Base-by-base conservation (phyloP, 2,888 invertebrate species). In the Cyrtodaria siliqua region DNA sequence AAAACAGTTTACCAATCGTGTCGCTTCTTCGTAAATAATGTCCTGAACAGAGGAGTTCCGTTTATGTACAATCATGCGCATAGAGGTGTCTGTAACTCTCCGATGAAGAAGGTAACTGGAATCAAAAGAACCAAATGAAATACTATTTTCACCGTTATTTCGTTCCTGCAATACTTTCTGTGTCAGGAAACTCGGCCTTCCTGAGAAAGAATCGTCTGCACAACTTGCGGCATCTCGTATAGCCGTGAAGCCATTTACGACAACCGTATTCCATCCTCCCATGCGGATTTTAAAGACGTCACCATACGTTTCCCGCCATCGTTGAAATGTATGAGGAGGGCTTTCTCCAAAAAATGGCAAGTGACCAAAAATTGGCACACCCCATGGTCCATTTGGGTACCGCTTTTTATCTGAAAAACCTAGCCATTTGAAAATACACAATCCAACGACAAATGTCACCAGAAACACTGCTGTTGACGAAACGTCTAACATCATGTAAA, bases 301-400 rank as follows among this genome's bases (percentile, higher is more conserved):
- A 12, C 86, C 86, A 61, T 82, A 84, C 9, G 26, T 62, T 9
- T 73, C 60, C 4, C 82, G 61, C 69, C 80, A 69, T 44, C 53
- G 60, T 12, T 20, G 40, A 47, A 83, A 77, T 18, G 78, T 83
- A 38, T 50, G n/a, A 12, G 70, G 67, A 9, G 84, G 84, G 2
- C 69, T 18, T 14, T 49, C 49, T 3, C 77, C 79, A 12, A 86
- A 66, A 8, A 81, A 71, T 14, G 81, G 83, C 29, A 86, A 66
- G 49, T 84, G 81, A 2, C 85, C 85, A 2, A 86, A 40, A 24
- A 86, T 29, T 16, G 85, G 85, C 12, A 78, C 61, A 18, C 83
- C 83, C 64, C 68, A 60, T 0, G 84, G 84, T 14, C 81, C 85
- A 0, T 68, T 64, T 2, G 82, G 79, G 14, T 49, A 66, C 4